Base-by-base conservation (phyloP, 2,888 invertebrate species). In the Dermolepida albohirtum region DNA sequence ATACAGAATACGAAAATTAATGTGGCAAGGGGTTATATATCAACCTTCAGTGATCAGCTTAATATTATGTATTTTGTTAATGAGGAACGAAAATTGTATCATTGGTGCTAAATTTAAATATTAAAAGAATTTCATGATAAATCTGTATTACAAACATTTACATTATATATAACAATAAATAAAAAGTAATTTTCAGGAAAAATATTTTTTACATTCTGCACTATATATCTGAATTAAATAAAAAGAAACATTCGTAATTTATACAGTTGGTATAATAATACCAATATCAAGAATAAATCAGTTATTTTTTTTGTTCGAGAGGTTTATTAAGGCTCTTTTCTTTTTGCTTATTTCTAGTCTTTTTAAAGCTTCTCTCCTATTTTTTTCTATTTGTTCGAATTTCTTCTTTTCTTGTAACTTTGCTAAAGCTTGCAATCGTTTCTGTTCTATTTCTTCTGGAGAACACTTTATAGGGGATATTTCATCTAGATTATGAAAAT, bases 401-500 rank as follows among this genome's bases (percentile, higher is more conserved):
- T 81, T 80, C 69, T 79, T 79, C 72, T 84, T 86, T 10, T 80
- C 81, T 70, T 85, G 81, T 22, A 83, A 74, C 74, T 78, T 84
- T 71, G 83, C 84, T 55, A 82, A 75, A 0, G 86, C 86, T 74
- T 85, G 82, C 29, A 80, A 66, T 63, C 85, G 77, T 70, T 85
- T 86, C 67, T 77, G 78, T 73, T 85, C 85, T 50, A 86, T 86
- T 75, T 85, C 85, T 73, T 83, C 81, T 1, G 81, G 80, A 0
- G 84, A 83, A 76, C 83, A 85, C 71, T 77, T 77, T 44, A 76
- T 66, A 22, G 78, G 76, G 5, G 79, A 76, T 40, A 59, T 66
- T 65, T 73, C 74, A 43, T 55, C 70, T 59, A 11, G 12, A 59
- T 34, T 34, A 67, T 39, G 16, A n/a, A 43, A 66, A 43, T n/a